These are phyloP conservation scores for Mimachlamys varia DNA, from an alignment of 2,888 invertebrate species.

Conservation along the genomic window DNA sequence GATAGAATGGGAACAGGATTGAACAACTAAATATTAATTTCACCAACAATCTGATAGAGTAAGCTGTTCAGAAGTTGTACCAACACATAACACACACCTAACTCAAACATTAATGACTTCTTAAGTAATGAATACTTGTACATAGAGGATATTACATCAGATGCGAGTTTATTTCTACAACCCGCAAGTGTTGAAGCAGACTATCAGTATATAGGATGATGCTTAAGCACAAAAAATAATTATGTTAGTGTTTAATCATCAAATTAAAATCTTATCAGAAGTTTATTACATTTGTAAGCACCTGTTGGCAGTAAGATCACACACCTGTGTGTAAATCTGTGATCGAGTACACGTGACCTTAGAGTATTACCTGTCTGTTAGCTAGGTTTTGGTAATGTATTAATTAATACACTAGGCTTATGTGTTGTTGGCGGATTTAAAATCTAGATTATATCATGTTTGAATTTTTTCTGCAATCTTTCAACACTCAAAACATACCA, in stretches of 20 bases:
- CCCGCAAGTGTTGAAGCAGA: background rate
- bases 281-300: constrained; percentile 15
- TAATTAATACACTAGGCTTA: background rate
- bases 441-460: constrained; percentile 18
- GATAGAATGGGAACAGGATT: background rate
- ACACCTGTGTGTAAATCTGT: constrained; percentile 8
- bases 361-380: background rate
- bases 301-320: background rate
- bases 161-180: background rate
- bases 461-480: background rate
- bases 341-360: background rate
- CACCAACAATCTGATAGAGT: background rate
- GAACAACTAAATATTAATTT: background rate
- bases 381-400: background rate
- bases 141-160: background rate
- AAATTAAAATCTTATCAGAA: background rate
- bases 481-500: constrained; percentile 1
- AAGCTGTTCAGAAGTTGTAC: background rate
- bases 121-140: constrained; percentile 2
- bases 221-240: background rate
- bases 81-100: background rate
- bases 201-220: background rate
- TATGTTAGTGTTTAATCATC: background rate
- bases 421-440: background rate
- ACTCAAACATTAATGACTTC: background rate